A percentile compares a stretch with the other conserved stretches of the same genome.
These are phyloP conservation scores for Ladona fulva DNA, from an alignment of 1,140 invertebrate genomes.

Conservation along the genomic window DNA sequence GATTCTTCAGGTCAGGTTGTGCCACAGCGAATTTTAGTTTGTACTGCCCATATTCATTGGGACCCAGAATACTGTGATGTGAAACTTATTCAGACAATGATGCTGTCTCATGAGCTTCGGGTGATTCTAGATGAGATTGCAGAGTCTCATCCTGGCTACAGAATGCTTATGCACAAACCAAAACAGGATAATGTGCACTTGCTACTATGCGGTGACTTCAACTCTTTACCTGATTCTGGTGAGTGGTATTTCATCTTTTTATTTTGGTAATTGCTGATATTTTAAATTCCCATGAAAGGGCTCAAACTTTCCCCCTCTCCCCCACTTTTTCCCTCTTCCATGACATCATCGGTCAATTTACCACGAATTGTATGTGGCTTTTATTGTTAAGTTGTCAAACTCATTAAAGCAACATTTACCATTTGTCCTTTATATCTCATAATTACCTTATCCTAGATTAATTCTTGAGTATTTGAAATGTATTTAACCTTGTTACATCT, in stretches of 20 bases:
- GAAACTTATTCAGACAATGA: conserved; percentile 99
- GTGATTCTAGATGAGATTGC: conserved; percentile 64
- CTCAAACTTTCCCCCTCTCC: no score
- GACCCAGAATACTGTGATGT: conserved; percentile 99
- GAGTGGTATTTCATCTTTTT: conserved; percentile 26
- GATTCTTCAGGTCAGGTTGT: conserved; percentile 55
- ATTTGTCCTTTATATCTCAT: no score
- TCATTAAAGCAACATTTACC: no score
- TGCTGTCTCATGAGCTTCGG: conserved; percentile 89
- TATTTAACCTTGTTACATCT: no score
- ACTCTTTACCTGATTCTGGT: conserved; percentile 96
- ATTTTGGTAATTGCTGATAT: no score
- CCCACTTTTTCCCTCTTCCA: no score
- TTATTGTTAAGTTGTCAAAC: no score
- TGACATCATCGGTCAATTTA: no score
- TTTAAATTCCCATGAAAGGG: conserved; percentile 17
- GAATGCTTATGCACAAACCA: conserved; percentile 38
- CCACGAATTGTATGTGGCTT: no score
- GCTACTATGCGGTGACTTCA: conserved; percentile 95
- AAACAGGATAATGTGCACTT: conserved; percentile 81
- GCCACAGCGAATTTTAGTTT: conserved; percentile 83
- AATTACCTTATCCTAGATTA: no score
- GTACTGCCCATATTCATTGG: conserved; percentile 99
- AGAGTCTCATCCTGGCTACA: conserved; percentile 44
- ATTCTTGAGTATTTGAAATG: no score